A percentile compares a stretch with the other conserved stretches of the same genome.
phyloP scores from a whole-genome alignment of 2,113 vertebrate genomes.

The Rhinoptilus africanus region DNA sequence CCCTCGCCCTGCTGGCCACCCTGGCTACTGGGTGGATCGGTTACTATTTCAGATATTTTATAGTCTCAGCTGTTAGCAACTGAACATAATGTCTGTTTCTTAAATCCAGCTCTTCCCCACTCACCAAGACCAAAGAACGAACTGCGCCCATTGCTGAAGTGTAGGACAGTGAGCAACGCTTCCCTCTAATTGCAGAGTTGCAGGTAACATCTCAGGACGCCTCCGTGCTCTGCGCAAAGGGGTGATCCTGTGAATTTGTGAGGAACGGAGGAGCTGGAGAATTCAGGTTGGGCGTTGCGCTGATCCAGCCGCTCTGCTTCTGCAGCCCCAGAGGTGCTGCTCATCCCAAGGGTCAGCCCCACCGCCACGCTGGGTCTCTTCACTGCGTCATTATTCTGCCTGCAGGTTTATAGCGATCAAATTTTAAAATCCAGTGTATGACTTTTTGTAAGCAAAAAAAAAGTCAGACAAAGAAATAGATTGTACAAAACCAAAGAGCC shows the following conservation, averaged over 20 bases:
- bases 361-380: not conserved
- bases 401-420: not conserved
- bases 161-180: not conserved
- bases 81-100: not conserved
- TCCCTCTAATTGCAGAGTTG: not conserved
- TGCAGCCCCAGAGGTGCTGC: not conserved
- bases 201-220: not conserved
- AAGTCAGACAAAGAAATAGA: not conserved
- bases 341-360: not conserved
- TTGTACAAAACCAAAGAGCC: not conserved
- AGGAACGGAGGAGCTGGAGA: not conserved
- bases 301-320: not conserved
- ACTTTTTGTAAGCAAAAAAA: too few species aligned
- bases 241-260: not conserved
- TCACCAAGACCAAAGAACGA: not conserved
- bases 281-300: fast-evolving
- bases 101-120: not conserved
- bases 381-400: not conserved
- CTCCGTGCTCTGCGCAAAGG: not conserved
- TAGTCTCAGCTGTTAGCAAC: not conserved
- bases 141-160: not conserved
- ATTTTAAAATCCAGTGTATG: not conserved
- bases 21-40: not conserved
- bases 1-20: too few species aligned
- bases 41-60: not conserved